phyloP scores from a whole-genome alignment of 2,113 vertebrate species.

The Apistogramma diplotaenia region DNA sequence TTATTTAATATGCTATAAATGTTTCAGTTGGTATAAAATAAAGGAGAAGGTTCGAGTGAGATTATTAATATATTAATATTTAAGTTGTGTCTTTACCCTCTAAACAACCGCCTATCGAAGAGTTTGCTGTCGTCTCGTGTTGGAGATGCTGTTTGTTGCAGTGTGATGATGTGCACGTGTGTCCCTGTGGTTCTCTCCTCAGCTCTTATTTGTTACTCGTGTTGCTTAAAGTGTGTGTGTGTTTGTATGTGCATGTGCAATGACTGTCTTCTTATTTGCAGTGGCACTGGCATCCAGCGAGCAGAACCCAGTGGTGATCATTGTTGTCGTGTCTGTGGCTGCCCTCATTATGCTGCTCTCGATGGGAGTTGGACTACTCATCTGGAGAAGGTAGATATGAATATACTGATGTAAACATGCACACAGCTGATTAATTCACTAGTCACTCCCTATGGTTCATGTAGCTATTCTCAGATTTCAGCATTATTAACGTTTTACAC shows the following conservation, averaged over 20 bases:
- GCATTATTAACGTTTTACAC: neutral
- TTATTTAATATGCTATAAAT: neutral
- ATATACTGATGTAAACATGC: neutral
- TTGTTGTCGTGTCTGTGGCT: constrained; percentile 80
- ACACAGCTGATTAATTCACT: neutral
- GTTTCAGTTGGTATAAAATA: neutral
- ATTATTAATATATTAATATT: neutral
- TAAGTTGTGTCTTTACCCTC: neutral
- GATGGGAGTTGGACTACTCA: constrained; percentile 76
- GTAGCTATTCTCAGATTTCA: neutral
- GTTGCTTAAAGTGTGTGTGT: neutral
- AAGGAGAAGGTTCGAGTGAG: neutral
- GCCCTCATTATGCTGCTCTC: constrained; percentile 85
- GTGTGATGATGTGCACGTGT: neutral
- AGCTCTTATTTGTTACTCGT: rapidly evolving
- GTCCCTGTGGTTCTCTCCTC: neutral
- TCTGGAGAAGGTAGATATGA: constrained; percentile 85
- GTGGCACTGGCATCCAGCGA: constrained; percentile 86
- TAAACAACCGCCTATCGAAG: neutral
- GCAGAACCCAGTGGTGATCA: constrained; percentile 83
- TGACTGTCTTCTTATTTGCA: constrained; percentile 24
- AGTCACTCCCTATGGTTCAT: neutral
- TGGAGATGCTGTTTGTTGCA: neutral
- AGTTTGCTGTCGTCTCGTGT: neutral
- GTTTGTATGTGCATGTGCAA: neutral